Base-by-base conservation (phyloP, 2,113 vertebrate genomes). In the Chitala chitala region DNA sequence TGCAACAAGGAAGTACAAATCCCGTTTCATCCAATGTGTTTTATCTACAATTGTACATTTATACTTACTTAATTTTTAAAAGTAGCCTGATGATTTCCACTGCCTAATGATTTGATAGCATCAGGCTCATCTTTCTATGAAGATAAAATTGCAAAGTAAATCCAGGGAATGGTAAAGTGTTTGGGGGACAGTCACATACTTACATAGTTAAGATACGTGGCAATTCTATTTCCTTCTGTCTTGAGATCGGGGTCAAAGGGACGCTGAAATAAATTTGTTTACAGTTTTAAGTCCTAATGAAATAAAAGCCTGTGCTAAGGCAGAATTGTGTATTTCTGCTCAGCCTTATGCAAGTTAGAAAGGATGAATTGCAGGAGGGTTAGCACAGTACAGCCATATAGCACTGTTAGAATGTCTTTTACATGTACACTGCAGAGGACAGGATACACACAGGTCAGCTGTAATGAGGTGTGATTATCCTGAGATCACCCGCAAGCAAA, bases 101-200 rank as follows among this genome's bases (percentile, higher is more conserved):
- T 98, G 94, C 97, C 97, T 99, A 99, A 99, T 91, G 88, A 92
- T 95, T 95, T 98, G 96, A 99, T 98, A 92, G 90, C 96, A 95
- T 98, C 96, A 84, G 92, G 94, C 83, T 96, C 96, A 91, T 98
- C 88, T 91, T 92, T 99, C 97, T 99, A 99, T 84, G 87, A 94
- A 96, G 87, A 98, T 94, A 94, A 94, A 96, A 91, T 89, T 91
- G 83, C 84, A 94, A 82, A 93, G 55, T 87, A 83, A 92, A 93
- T 88, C 87, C 74, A 90, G 86, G 85, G 74, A 79, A 70, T 76
- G 79, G 89, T 69, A 75, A 59, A 2, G 31, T 78, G 71, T 74
- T 83, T 75, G 1, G 78, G 81, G 66, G 77, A 76, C 44, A 78
- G 82, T 79, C 78, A 71, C 55, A 77, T 96, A 99, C 97, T 99